Base-by-base conservation (phyloP, 2,113 vertebrate species). In the Delphinus delphis region DNA sequence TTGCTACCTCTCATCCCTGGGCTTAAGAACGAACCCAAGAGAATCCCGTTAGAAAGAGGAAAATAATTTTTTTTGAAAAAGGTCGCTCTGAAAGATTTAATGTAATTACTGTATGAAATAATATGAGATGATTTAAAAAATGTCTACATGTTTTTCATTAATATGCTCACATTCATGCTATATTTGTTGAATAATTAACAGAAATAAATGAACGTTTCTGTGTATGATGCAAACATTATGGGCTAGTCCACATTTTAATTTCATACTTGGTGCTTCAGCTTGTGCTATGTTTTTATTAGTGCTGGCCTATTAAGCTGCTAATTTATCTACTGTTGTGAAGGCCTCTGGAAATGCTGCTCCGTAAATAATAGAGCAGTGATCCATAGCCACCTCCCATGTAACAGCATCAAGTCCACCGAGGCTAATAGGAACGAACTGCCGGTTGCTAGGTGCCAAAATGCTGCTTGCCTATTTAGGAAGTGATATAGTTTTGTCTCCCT, bases 371-470 rank as follows among this genome's bases (percentile, higher is more conserved):
- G 99, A 99, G 98, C 98, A 98, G 97, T 98, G 97, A 99, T 99
- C 99, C 98, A 99, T 99, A 98, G 98, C 99, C 99, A 99, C 99
- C 99, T 98, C 99, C 98, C 95, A 97, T 98, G 95, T 97, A 98
- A 98, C 97, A 98, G 98, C 98, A 95, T 97, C 97, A 98, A 97
- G 98, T 98, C 99, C 98, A 98, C 98, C 97, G 98, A 97, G 97
- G 98, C 98, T 98, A 98, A 98, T 98, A 99, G 98, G 98, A 99
- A 99, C 94, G 98, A 98, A 98, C 95, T 96, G 98, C 98, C 95
- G 97, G 99, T 99, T 99, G 99, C 99, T 99, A 99, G 99, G 99
- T 99, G 99, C 99, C 99, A 98, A 99, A 99, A 99, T 98, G 98
- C 98, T 97, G 98, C 98, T 97, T 98, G 98, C 98, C 99, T 99